Base-by-base conservation (phyloP, 2,113 vertebrate species). In the Leucoraja erinaceus region DNA sequence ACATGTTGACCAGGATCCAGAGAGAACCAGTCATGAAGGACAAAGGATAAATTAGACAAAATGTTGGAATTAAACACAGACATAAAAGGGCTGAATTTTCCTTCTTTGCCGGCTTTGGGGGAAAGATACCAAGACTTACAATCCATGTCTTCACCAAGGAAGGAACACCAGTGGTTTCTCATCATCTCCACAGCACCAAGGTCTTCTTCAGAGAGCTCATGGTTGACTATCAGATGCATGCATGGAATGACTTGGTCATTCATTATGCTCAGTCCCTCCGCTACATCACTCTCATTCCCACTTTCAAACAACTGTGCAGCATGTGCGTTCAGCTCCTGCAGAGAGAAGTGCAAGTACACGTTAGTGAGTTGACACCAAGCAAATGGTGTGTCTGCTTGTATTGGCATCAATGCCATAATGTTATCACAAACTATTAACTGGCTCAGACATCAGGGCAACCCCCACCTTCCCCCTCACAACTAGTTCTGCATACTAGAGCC, bases 161-260 rank as follows among this genome's bases (percentile, higher is more conserved):
- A 99, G 94, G 98, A 98, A 95, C 98, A 99, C 99, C 98, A 99
- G 78, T 95, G 96, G 95, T 95, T 98, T 78, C 98, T 97, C 97
- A 99, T 98, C 94, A 94, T 93, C 94, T 99, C 98, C 5, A 98
- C 97, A 75, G 97, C 96, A 8, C 97, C 97, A 93, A 98, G 94
- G 95, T 99, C 99, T 66, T 99, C 98, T 93, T 95, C 96, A 94
- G 96, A 96, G 95, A 96, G 94, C 70, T 94, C 93, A 0, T 95
- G 97, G 66, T 95, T 96, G 94, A 96, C 97, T 95, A 99, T 98
- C 54, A 99, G 97, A 94, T 99, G 98, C 95, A 99, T 98, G 94
- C 98, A 99, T 68, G 99, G 99, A 94, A 99, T 99, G 94, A 99
- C 96, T 74, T 96, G 94, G 54, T 99, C 98, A 0, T 99, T 98